A percentile compares a stretch with the other conserved stretches of the same genome.
phyloP scores from a whole-genome alignment of 2,113 vertebrate species.

The Furnarius figulus region DNA sequence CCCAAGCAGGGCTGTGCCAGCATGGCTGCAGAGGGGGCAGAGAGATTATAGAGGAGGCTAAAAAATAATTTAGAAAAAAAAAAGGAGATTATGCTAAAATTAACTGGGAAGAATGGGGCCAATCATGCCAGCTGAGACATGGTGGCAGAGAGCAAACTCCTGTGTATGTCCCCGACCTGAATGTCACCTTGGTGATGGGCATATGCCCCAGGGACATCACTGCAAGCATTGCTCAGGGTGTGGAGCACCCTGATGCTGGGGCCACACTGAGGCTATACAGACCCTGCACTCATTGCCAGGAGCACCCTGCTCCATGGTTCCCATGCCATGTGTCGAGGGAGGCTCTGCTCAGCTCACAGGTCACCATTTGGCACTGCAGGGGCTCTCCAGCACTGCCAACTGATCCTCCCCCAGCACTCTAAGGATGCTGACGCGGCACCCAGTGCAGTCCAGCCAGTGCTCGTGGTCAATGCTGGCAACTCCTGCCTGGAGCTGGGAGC shows the following conservation, averaged over 20 bases:
- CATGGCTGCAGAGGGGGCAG: background rate
- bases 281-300: fast-evolving
- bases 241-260: fast-evolving
- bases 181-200: background rate
- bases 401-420: background rate
- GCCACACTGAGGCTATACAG: background rate
- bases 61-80: background rate
- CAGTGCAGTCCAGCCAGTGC: fast-evolving
- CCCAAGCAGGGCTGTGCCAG: background rate
- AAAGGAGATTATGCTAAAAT: slow-evolving; percentile 52
- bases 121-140: background rate
- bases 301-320: fast-evolving
- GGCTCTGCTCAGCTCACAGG: background rate
- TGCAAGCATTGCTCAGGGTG: background rate
- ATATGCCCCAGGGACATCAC: fast-evolving
- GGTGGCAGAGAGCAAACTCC: background rate
- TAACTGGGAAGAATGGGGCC: slow-evolving; percentile 41
- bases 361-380: fast-evolving
- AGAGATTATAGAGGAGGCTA: slow-evolving; percentile 12
- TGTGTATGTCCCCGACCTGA: fast-evolving
- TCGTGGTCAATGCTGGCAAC: slow-evolving; percentile 1
- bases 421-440: slow-evolving; percentile 7
- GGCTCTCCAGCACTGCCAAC: background rate
- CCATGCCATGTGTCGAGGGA: fast-evolving
- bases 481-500: background rate